Base-by-base conservation (phyloP, 2,888 invertebrate genomes). In the Phlogophora meticulosa region DNA sequence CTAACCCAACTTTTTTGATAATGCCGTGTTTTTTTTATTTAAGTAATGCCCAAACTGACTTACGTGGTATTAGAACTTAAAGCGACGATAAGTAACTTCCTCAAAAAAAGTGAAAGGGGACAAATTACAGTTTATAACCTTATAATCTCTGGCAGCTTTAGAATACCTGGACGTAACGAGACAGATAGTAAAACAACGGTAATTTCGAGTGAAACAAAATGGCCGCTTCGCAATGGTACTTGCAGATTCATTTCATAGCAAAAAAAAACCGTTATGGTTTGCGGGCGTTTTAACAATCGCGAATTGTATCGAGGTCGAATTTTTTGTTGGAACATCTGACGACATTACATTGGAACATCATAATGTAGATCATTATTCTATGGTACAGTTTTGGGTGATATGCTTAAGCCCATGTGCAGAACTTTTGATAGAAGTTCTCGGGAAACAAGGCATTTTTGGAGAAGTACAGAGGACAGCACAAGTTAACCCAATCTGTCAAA, bases 231-330 rank as follows among this genome's bases (percentile, higher is more conserved):
- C 59, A 43, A 51, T 57, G 40, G 40, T 57, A 48, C 62, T 48
- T 72, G 62, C 56, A 68, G 51, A 63, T 71, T 76, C 77, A 66
- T 78, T 62, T 45, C 34, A 51, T 45, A 20, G 61, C 61, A 76
- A 81, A 76, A 85, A 81, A 74, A 74, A 68, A 72, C 85, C 84
- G 86, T 85, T 86, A 85, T 63, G 71, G 64, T 75, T 68, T 59
- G 76, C 74, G 59, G 78, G 65, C 70, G 79, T 71, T 80, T 77
- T 68, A 77, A 82, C 80, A 73, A 74, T 72, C 38, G 71, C 66
- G 52, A 72, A 59, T 65, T 60, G 70, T 67, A 84, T 84, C 77
- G 79, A 85, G 87, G 86, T 84, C 82, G 71, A 11, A 67, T 65
- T 69, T 76, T 79, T 81, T 83, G 78, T 70, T 60, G 20, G 42